These are phyloP conservation scores for Colinus virginianus DNA, from an alignment of 2,113 vertebrate species.

Conservation along the genomic window DNA sequence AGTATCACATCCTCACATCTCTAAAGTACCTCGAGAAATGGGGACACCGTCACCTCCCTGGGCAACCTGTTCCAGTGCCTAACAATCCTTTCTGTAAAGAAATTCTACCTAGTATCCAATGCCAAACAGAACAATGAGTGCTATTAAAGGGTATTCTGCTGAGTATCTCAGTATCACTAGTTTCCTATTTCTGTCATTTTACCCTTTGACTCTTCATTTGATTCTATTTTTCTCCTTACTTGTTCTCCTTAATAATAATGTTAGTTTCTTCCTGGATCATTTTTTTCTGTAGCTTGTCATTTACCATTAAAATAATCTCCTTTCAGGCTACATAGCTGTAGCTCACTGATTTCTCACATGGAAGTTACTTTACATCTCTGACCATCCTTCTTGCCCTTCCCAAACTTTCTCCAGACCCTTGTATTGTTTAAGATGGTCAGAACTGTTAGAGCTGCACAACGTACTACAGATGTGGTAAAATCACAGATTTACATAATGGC, in stretches of 20 bases:
- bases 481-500: background rate
- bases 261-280: background rate
- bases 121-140: background rate
- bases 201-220: background rate
- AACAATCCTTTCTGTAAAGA: background rate
- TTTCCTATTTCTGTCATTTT: background rate
- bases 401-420: background rate
- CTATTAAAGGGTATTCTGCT: background rate
- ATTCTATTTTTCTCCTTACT: background rate
- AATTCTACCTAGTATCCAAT: background rate
- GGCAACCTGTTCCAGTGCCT: background rate
- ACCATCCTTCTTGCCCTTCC: background rate
- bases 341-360: background rate
- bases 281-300: background rate
- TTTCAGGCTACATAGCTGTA: background rate
- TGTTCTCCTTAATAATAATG: background rate
- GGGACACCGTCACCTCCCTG: background rate
- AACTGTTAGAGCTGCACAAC: background rate
- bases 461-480: background rate
- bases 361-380: background rate
- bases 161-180: background rate
- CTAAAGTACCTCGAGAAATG: background rate
- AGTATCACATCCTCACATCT: too few relatives aligned
- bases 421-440: background rate
- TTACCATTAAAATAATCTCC: background rate